Percentiles rank a stretch among this genome's conserved stretches.
phyloP scores from a whole-genome alignment of 2,113 vertebrate genomes.

The Sturnira hondurensis region DNA sequence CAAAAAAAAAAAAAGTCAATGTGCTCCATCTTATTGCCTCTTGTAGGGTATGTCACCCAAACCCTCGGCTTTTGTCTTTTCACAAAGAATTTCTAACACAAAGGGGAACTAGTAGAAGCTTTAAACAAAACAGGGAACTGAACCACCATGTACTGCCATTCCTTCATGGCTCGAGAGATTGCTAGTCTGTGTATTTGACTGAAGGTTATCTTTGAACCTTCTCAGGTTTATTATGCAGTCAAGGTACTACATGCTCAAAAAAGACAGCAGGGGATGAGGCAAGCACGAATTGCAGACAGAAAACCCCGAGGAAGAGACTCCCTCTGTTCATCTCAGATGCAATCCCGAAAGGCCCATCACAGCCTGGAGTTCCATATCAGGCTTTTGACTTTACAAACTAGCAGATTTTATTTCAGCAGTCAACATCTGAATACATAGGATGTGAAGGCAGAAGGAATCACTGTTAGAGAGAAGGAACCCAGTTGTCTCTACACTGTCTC shows the following conservation, averaged over 20 bases:
- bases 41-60: background rate
- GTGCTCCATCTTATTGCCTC: background rate
- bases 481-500: background rate
- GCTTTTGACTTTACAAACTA: background rate
- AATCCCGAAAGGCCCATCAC: background rate
- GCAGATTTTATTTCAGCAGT: background rate
- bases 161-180: conserved; percentile 12
- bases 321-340: background rate
- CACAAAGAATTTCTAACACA: background rate
- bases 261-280: background rate
- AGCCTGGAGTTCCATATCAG: background rate
- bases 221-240: conserved; percentile 21
- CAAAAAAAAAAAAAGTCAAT: conserved; percentile 33
- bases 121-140: background rate
- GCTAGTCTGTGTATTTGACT: background rate
- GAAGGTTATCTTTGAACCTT: conserved; percentile 20
- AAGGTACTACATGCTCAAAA: background rate
- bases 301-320: background rate
- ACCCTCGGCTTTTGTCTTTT: background rate
- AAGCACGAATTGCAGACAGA: conserved; percentile 16
- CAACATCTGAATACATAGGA: background rate
- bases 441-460: background rate
- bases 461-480: background rate
- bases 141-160: background rate
- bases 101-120: background rate